phyloP scores from a whole-genome alignment of 2,113 vertebrate genomes.

The Mandrillus leucophaeus region DNA sequence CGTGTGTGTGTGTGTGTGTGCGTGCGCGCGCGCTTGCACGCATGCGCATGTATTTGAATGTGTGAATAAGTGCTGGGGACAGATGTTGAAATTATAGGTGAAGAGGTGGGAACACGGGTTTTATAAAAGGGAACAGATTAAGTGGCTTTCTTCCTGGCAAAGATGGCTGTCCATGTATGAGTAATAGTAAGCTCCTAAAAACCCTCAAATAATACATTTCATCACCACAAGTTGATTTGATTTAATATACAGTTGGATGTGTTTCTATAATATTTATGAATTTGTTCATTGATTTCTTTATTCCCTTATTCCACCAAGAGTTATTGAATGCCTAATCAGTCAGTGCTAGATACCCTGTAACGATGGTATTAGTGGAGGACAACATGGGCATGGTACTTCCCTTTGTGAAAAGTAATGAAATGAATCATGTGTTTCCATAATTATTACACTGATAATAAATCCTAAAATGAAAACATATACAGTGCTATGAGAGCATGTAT shows the following conservation, averaged over 20 bases:
- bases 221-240: neutral
- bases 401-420: neutral
- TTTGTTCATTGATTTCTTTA: neutral
- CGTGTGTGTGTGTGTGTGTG: neutral
- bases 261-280: neutral
- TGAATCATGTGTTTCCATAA: neutral
- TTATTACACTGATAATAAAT: neutral
- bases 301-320: neutral
- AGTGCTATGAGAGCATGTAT: neutral
- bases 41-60: no score
- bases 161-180: neutral
- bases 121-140: neutral
- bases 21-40: accelerated
- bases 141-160: neutral
- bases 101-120: neutral
- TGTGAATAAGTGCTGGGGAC: neutral
- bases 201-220: neutral
- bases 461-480: neutral
- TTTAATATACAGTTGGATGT: neutral
- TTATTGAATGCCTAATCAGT: neutral
- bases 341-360: neutral
- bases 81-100: neutral
- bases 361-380: no score
- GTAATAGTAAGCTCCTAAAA: neutral
- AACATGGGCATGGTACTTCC: neutral